These are phyloP conservation scores for Neotoma lepida DNA, from an alignment of 2,113 vertebrate genomes.

Conservation along the genomic window DNA sequence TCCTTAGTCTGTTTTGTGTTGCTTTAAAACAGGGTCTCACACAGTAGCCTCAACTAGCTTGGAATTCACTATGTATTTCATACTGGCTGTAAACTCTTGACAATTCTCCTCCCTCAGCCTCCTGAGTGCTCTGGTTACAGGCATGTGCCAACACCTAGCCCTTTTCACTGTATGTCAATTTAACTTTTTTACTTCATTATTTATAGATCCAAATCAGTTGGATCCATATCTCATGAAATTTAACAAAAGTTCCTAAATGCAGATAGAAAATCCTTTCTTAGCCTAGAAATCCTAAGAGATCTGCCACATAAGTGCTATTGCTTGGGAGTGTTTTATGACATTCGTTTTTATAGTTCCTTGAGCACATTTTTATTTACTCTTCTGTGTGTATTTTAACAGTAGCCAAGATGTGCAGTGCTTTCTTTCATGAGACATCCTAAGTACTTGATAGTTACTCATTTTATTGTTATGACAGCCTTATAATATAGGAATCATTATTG, in stretches of 20 bases:
- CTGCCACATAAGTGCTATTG: neutral
- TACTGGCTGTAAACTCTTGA: too few species aligned
- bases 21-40: neutral
- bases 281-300: neutral
- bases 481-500: neutral
- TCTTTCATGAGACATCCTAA: neutral
- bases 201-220: neutral
- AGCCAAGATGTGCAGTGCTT: neutral
- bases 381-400: neutral
- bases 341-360: neutral
- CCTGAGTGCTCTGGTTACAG: neutral
- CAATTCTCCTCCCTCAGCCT: neutral
- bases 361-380: neutral
- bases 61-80: neutral
- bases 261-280: neutral
- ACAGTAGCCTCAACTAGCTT: neutral
- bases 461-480: neutral
- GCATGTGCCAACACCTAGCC: neutral
- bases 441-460: neutral
- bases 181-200: neutral
- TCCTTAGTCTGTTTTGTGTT: neutral
- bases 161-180: neutral
- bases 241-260: neutral
- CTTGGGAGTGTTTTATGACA: neutral
- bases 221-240: slow-evolving; percentile 28